These are phyloP conservation scores for Rallus limicola DNA, from an alignment of 2,113 vertebrate genomes.

Conservation along the genomic window DNA sequence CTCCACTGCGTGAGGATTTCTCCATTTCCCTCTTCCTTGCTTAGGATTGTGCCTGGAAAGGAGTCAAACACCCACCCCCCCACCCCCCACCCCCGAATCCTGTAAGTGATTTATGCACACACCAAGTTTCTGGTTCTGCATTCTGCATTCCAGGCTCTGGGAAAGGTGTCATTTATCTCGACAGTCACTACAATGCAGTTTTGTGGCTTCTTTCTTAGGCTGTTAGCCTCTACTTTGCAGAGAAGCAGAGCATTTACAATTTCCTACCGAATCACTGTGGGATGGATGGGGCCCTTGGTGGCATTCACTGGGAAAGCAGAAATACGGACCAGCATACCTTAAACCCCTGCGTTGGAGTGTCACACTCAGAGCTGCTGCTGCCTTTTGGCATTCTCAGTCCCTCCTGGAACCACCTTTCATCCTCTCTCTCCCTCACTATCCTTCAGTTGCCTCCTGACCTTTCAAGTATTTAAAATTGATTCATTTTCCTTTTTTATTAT, in stretches of 20 bases:
- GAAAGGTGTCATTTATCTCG: not conserved
- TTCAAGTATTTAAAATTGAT: not conserved
- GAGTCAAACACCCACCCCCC: not conserved
- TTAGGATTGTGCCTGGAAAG: not conserved
- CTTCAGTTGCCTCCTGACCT: not conserved
- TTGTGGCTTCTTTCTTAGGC: not conserved
- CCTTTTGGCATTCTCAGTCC: not conserved
- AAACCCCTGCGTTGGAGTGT: not conserved
- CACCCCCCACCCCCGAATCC: not conserved
- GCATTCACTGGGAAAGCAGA: not conserved
- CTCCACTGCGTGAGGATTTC: constrained; percentile 8
- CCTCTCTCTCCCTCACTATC: not conserved
- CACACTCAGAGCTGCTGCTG: not conserved
- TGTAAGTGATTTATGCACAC: not conserved
- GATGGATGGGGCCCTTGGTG: not conserved
- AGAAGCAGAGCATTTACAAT: not conserved
- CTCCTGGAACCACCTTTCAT: not conserved
- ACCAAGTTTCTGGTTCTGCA: not conserved
- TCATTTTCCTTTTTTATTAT: not conserved
- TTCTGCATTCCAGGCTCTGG: not conserved
- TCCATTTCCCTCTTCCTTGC: not conserved
- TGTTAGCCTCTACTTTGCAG: not conserved
- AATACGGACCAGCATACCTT: not conserved
- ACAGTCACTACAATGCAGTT: not conserved
- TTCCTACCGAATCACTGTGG: not conserved